Base-by-base conservation (phyloP, 2,888 invertebrate species). In the Parnassius orleans region DNA sequence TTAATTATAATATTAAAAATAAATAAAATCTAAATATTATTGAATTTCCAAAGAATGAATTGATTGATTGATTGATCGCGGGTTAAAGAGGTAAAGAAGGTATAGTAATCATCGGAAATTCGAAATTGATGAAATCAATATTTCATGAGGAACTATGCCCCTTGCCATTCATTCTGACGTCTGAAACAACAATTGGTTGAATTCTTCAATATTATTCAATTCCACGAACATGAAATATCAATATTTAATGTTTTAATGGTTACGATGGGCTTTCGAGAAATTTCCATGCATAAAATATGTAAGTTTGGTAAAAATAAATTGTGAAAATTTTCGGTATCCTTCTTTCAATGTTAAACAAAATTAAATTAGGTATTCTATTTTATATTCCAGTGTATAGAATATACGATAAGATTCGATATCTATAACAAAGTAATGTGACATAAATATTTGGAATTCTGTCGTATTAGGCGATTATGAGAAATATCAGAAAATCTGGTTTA, bases 91-190 rank as follows among this genome's bases (percentile, higher is more conserved):
- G 53, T 64, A 55, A 53, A 66, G 66, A 24, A 72, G 68, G 72
- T 72, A 65, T 65, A 41, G 51, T 47, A 55, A 51, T 59, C 19
- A 63, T 55, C 52, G 19, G 19, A 19, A 19, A 19, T 19, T 19
- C 19, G 44, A 14, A 52, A 58, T 58, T 60, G 70, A 66, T 64
- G 67, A 66, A 65, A 68, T 65, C 64, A 65, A 77, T 77, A 72
- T 73, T 75, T 74, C 72, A 74, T 60, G 61, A 47, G 64, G 58
- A 53, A 68, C 68, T 66, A 68, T 68, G 65, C 63, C 73, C 69
- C 68, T 66, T 68, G 70, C 74, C 73, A 73, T 69, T 72, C 73
- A 72, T 71, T 72, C 65, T 73, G 72, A 76, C 75, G 67, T 69
- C 66, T 61, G 66, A 71, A 72, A 75, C 75, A 77, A 78, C 77